Evolutionary conservation across 1,140 invertebrate species (phyloP).

Genomic region (Pogonognathellus flavescens): DNA sequence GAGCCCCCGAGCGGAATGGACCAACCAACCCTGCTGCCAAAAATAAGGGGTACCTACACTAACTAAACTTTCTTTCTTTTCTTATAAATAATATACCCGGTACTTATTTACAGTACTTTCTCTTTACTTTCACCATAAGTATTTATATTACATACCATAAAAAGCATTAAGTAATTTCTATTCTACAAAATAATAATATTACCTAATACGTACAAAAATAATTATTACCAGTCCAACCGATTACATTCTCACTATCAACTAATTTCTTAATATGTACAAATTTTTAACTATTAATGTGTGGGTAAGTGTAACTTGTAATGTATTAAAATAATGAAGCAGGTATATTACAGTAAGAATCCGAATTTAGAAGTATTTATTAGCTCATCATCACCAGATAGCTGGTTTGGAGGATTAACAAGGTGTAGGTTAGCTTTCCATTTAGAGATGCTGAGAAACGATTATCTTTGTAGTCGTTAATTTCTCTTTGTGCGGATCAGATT

Average conservation of each 20-base stretch:
- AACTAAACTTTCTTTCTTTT: neutral
- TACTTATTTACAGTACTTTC: no score
- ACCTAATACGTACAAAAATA: neutral
- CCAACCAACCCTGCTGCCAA: constrained; percentile 67
- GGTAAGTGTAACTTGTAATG: no score
- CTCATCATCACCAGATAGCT: constrained; percentile 8
- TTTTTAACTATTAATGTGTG: no score
- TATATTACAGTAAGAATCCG: no score
- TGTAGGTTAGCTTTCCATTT: no score
- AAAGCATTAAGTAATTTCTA: no score
- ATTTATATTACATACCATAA: no score
- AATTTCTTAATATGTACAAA: neutral
- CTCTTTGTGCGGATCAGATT: neutral
- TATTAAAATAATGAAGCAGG: neutral
- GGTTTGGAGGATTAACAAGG: no score
- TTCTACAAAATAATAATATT: neutral
- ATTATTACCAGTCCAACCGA: neutral
- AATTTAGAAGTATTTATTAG: neutral
- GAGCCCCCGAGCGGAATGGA: constrained; percentile 66
- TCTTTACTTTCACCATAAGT: no score
- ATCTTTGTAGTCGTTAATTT: neutral
- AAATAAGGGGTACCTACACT: constrained; percentile 66
- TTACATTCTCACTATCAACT: constrained; percentile 36
- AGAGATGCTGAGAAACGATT: no score
- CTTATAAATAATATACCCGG: no score